Evolutionary conservation across 2,888 invertebrate genomes (phyloP).

Genomic region (Eucera pruinosa): DNA sequence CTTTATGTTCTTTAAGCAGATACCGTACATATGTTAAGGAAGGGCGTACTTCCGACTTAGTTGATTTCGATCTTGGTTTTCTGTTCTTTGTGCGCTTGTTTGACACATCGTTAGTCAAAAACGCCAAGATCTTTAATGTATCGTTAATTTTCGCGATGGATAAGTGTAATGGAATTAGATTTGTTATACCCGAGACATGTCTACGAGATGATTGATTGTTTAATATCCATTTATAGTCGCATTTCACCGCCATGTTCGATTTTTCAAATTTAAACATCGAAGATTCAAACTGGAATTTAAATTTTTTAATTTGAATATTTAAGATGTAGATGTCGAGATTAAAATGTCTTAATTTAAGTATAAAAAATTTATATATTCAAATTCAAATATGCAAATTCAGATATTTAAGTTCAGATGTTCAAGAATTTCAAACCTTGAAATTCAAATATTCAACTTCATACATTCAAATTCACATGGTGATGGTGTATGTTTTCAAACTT

Average conservation of each 20-base stretch:
- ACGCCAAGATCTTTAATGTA: background rate
- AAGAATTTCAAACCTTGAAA: no score
- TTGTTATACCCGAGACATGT: background rate
- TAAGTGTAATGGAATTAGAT: background rate
- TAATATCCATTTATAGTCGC: background rate
- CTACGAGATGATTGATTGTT: background rate
- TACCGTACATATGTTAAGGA: background rate
- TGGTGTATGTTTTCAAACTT: no score
- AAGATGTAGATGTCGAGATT: no score
- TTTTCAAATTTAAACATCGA: background rate
- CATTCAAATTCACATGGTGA: no score
- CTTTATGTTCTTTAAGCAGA: background rate
- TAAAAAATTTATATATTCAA: no score
- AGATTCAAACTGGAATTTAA: no score
- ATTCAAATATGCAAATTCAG: no score
- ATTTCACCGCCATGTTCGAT: no score
- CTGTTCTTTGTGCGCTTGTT: background rate
- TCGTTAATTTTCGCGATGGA: background rate
- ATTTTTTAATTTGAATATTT: no score
- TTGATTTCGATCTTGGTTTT: constrained; percentile 2
- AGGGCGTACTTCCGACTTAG: background rate
- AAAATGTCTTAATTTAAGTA: no score
- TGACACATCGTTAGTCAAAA: background rate
- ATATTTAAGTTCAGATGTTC: no score
- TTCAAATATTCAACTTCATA: no score